These are phyloP conservation scores for Gobio gobio DNA, from an alignment of 2,113 vertebrate species.

Conservation along the genomic window DNA sequence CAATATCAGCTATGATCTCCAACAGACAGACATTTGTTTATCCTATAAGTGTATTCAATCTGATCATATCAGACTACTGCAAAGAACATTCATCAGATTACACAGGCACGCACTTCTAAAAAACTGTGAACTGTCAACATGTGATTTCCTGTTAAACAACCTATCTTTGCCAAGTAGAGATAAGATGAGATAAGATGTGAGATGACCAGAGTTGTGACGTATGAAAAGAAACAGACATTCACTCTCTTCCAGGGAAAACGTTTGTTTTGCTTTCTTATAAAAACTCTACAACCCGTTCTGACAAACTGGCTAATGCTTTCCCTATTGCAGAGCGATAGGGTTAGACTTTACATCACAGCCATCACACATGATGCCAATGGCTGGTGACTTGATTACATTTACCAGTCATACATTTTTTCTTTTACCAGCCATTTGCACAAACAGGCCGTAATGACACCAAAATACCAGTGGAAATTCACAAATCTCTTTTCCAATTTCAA, in stretches of 20 bases:
- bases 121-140: background rate
- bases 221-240: background rate
- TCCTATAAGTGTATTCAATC: background rate
- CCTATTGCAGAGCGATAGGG: background rate
- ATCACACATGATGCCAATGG: too few species aligned
- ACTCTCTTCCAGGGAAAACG: background rate
- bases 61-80: background rate
- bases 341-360: background rate
- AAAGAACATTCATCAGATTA: background rate
- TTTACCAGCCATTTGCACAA: too few species aligned
- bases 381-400: too few species aligned
- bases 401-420: too few species aligned
- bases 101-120: background rate
- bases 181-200: background rate
- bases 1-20: slow-evolving; percentile 20
- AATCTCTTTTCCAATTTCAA: too few species aligned
- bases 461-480: too few species aligned
- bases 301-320: background rate
- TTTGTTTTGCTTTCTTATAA: background rate
- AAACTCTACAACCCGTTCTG: background rate
- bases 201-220: background rate
- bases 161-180: background rate
- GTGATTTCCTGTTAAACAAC: background rate
- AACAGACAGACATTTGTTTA: slow-evolving; percentile 38
- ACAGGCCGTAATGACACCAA: too few species aligned